These are phyloP conservation scores for Lepas anatifera DNA, from an alignment of 2,888 invertebrate genomes.

Conservation along the genomic window DNA sequence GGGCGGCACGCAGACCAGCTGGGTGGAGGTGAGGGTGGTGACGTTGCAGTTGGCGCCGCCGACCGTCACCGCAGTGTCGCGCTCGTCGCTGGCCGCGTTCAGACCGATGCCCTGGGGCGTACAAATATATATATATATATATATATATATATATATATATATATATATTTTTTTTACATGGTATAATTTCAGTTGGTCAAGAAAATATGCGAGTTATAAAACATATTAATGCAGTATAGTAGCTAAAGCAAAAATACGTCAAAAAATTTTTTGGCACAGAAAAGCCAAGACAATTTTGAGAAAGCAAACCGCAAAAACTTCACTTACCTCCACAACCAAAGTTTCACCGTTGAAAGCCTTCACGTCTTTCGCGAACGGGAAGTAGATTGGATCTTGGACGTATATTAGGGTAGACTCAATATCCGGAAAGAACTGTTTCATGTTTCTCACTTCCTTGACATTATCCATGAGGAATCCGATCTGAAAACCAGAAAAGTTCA, in stretches of 20 bases:
- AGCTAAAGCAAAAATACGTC: too few species aligned
- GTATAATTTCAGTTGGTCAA: too few species aligned
- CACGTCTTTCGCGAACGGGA: slow-evolving; percentile 53
- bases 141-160: too few species aligned
- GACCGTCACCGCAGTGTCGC: slow-evolving; percentile 85
- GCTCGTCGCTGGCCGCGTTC: slow-evolving; percentile 81
- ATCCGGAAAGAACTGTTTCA: background rate
- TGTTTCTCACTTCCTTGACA: background rate
- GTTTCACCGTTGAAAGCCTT: slow-evolving; percentile 86
- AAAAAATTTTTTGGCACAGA: too few species aligned
- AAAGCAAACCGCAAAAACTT: too few species aligned
- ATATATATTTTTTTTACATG: too few species aligned
- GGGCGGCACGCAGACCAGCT: slow-evolving; percentile 91
- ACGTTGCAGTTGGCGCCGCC: slow-evolving; percentile 85
- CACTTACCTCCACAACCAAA: slow-evolving; percentile 60
- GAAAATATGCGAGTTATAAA: too few species aligned
- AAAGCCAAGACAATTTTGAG: too few species aligned
- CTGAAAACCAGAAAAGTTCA: too few species aligned
- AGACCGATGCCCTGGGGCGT: slow-evolving; percentile 70
- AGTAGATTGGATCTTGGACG: slow-evolving; percentile 84
- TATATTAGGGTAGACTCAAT: slow-evolving; percentile 37
- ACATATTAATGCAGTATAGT: too few species aligned
- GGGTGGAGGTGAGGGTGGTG: slow-evolving; percentile 78
- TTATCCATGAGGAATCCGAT: background rate
- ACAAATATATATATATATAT: too few species aligned